Base-by-base conservation (phyloP, 2,888 invertebrate genomes). In the Limulus polyphemus region DNA sequence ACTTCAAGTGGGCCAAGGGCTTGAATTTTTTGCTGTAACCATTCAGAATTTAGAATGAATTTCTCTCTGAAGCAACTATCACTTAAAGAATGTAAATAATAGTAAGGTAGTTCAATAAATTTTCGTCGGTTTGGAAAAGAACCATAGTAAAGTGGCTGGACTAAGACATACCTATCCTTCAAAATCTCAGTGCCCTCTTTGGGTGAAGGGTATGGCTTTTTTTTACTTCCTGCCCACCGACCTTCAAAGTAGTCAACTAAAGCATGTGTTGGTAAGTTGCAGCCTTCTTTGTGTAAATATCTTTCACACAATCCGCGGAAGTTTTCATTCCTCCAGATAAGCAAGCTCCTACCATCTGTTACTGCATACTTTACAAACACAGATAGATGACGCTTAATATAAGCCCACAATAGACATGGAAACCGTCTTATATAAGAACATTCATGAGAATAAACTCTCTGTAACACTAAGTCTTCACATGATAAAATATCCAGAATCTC, bases 21-120 rank as follows among this genome's bases (percentile, higher is more conserved):
- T 57, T 86, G 85, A 0, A 90, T 78, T 76, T 90, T 90, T 70
- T 87, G 84, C 71, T 84, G 83, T 51, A 90, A 81, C 88, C 90
- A 91, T 69, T 83, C 81, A 48, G 85, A 79, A 73, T 88, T 84
- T 59, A 84, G 85, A 73, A 90, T 83, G 74, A 85, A 88, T 16
- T 81, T 80, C 58, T 84, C 83, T 68, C 81, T 81, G 1, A 32
- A 32, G 32, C 7, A 7, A 32, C 32, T 32, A 32, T 32, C 7
- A 32, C 32, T 7, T 32, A 32, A 32, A 32, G 32, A 32, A 32
- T 1, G 32, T 62, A 87, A 82, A 14, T 54, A 54, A 1, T 62
- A 49, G 49, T 62, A 58, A 56, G 91, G 90, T 57, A 90, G 79
- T 76, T 91, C 90, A 74, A 87, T 87, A 65, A 89, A 80, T 78